phyloP scores from a whole-genome alignment of 2,113 vertebrate genomes.

The Rhinogobius similis region DNA sequence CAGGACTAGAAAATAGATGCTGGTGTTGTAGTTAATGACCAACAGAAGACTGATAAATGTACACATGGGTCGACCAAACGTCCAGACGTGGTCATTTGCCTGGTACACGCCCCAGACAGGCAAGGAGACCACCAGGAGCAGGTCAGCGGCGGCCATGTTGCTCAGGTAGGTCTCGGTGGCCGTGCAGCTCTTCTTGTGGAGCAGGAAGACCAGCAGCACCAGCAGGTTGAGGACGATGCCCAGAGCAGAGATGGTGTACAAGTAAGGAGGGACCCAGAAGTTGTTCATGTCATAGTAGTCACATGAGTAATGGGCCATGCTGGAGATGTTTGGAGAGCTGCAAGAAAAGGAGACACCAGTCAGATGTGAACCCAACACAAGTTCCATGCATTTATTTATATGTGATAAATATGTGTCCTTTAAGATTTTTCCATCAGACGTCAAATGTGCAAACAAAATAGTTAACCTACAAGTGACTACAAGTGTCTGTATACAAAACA shows the following conservation, averaged over 20 bases:
- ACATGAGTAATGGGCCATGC: background rate
- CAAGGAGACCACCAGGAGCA: constrained; percentile 77
- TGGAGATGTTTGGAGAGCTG: background rate
- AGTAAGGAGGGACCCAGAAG: constrained; percentile 76
- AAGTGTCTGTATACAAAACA: too few relatives aligned
- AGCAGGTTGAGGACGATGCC: constrained; percentile 83
- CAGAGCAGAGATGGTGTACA: constrained; percentile 79
- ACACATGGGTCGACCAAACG: constrained; percentile 82
- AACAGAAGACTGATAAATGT: constrained; percentile 71
- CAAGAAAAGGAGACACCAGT: background rate
- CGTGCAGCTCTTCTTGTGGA: constrained; percentile 84
- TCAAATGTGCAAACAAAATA: too few relatives aligned
- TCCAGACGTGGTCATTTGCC: constrained; percentile 76
- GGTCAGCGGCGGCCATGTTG: constrained; percentile 85
- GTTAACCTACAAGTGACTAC: too few relatives aligned
- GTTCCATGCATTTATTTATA: too few relatives aligned
- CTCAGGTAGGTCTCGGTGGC: constrained; percentile 88
- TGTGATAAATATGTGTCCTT: too few relatives aligned
- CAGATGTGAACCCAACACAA: background rate
- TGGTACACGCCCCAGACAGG: constrained; percentile 87
- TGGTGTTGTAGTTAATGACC: constrained; percentile 82
- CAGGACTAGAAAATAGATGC: constrained; percentile 85
- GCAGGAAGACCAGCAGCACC: constrained; percentile 81
- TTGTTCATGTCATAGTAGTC: fast-evolving
- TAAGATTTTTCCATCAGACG: too few relatives aligned